phyloP scores from a whole-genome alignment of 2,113 vertebrate species.

The Salvelinus alpinus region DNA sequence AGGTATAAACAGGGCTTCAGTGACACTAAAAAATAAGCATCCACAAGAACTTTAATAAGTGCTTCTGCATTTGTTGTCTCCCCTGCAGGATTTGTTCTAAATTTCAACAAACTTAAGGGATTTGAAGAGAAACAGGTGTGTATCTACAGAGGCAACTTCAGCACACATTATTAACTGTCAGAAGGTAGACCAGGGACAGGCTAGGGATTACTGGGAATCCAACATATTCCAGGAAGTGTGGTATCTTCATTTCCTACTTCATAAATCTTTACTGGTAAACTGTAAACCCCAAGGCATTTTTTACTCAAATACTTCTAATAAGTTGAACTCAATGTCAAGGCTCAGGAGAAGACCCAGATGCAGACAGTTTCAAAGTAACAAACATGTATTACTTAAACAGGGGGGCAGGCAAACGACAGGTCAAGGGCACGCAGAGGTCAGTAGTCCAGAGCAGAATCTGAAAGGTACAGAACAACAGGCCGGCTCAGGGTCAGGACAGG shows the following conservation, averaged over 20 bases:
- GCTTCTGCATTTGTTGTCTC: not conserved
- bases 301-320: too few relatives aligned
- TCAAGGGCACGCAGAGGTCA: too few relatives aligned
- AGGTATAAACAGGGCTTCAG: not conserved
- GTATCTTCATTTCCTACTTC: constrained; percentile 5
- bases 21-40: not conserved
- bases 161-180: constrained; percentile 6
- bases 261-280: not conserved
- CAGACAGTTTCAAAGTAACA: too few relatives aligned
- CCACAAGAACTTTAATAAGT: not conserved
- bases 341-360: too few relatives aligned
- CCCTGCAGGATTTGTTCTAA: not conserved
- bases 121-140: not conserved
- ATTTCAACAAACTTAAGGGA: not conserved
- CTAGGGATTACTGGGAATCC: constrained; percentile 1
- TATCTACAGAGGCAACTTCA: not conserved
- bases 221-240: not conserved
- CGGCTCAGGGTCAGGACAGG: too few relatives aligned
- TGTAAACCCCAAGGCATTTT: too few relatives aligned
- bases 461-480: too few relatives aligned
- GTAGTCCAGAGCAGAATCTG: too few relatives aligned
- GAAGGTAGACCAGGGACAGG: not conserved
- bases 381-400: too few relatives aligned
- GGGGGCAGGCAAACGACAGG: too few relatives aligned
- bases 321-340: too few relatives aligned